phyloP scores from a whole-genome alignment of 2,888 invertebrate species.

The Synanthedon vespiformis region DNA sequence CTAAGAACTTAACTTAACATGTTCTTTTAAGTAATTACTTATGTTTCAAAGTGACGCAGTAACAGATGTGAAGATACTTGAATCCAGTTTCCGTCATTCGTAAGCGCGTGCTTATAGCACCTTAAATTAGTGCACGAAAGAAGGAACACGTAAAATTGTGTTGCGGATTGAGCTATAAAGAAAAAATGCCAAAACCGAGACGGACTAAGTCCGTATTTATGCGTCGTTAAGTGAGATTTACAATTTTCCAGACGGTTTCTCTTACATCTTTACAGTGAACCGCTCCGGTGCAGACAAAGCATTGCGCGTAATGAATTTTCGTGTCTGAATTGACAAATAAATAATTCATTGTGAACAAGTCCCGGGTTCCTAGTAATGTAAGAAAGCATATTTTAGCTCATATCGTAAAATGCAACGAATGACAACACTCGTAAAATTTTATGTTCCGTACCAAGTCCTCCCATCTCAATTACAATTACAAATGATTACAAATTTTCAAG shows the following conservation, averaged over 20 bases:
- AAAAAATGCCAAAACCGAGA: conserved; percentile 16
- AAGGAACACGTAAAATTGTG: background rate
- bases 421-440: conserved; percentile 62
- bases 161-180: conserved; percentile 29
- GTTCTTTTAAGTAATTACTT: too few relatives aligned
- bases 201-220: conserved; percentile 32
- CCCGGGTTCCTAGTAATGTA: conserved; percentile 46
- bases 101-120: too few relatives aligned
- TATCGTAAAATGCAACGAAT: conserved; percentile 59
- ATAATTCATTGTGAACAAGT: conserved; percentile 55
- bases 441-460: conserved; percentile 43
- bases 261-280: conserved; percentile 28
- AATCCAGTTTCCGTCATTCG: too few relatives aligned
- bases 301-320: conserved; percentile 45
- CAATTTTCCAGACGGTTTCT: conserved; percentile 35
- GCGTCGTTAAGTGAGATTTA: conserved; percentile 32
- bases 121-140: conserved; percentile 1
- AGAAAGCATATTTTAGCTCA: conserved; percentile 54
- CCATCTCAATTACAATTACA: conserved; percentile 66
- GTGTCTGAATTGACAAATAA: conserved; percentile 50
- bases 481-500: conserved; percentile 61
- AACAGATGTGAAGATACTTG: too few relatives aligned
- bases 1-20: too few relatives aligned
- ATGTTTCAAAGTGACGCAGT: too few relatives aligned
- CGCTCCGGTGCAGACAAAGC: conserved; percentile 31